Conservation (phyloP, 2,113 vertebrate genomes). For the Chroicocephalus ridibundus region DNA sequence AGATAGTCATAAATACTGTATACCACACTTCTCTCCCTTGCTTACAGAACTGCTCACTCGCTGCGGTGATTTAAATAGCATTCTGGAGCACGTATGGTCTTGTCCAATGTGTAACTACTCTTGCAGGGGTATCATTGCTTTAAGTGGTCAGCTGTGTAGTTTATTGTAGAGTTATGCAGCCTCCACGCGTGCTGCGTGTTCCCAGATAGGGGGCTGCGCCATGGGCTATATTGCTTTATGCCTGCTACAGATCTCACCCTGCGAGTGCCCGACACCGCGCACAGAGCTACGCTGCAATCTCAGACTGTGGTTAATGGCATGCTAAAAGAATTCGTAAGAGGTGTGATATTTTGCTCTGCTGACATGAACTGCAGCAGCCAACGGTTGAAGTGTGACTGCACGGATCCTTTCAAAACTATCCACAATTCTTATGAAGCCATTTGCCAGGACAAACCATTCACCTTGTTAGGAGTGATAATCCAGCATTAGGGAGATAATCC, state of each 20-base stretch:
- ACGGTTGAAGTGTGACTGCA: slow-evolving; percentile 37
- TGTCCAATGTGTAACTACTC: neutral
- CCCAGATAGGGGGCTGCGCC: neutral
- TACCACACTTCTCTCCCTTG: neutral
- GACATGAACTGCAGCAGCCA: slow-evolving; percentile 32
- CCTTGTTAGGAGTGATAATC: slow-evolving; percentile 62
- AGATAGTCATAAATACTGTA: neutral
- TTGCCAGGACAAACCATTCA: slow-evolving; percentile 56
- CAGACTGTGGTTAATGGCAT: neutral
- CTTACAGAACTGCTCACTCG: neutral
- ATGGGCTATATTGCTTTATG: neutral
- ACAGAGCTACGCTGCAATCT: neutral
- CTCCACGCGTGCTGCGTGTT: neutral
- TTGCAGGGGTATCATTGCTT: neutral
- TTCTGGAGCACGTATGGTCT: neutral
- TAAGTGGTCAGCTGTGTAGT: neutral
- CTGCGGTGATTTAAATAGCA: neutral
- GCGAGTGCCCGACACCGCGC: neutral
- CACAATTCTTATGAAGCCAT: slow-evolving; percentile 33
- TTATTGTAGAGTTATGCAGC: neutral
- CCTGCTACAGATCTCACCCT: neutral
- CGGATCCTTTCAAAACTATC: slow-evolving; percentile 32
- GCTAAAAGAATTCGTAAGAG: neutral
- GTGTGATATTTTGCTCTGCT: slow-evolving; percentile 21
- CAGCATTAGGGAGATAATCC: slow-evolving; percentile 55